Conservation (phyloP, 2,113 vertebrate species). For the Todiramphus chloris region DNA sequence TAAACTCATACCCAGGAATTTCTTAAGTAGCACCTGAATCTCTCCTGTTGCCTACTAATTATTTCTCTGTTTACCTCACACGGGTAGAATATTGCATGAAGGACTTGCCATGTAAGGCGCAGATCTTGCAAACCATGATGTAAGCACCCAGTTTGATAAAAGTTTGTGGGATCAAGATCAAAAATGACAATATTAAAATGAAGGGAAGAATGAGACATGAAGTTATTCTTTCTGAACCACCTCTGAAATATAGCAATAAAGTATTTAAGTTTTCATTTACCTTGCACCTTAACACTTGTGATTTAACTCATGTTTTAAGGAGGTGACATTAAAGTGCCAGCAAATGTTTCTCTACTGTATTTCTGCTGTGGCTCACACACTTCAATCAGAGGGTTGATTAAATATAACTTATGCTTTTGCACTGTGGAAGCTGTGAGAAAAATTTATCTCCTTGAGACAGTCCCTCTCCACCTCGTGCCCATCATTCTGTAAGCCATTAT, state of each 20-base stretch:
- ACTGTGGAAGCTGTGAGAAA: not conserved
- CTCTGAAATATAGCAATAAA: not conserved
- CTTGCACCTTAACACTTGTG: not conserved
- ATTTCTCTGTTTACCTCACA: not conserved
- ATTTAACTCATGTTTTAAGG: not conserved
- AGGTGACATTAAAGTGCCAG: not conserved
- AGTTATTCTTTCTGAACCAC: not conserved
- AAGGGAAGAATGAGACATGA: not conserved
- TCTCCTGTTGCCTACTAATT: not conserved
- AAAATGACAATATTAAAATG: not conserved
- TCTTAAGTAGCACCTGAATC: not conserved
- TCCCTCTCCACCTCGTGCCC: not conserved
- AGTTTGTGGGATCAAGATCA: not conserved
- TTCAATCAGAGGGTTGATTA: not conserved
- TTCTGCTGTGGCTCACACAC: not conserved
- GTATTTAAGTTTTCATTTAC: not conserved
- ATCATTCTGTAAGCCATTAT: conserved; percentile 1
- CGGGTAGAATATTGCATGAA: not conserved
- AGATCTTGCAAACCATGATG: not conserved
- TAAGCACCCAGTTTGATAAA: not conserved
- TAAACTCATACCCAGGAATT: no score
- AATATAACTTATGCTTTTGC: not conserved
- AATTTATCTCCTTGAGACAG: not conserved
- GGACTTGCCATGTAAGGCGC: not conserved
- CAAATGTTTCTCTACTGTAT: not conserved